Conservation (phyloP, 2,113 vertebrate species). For the Orientallactaga bullata region DNA sequence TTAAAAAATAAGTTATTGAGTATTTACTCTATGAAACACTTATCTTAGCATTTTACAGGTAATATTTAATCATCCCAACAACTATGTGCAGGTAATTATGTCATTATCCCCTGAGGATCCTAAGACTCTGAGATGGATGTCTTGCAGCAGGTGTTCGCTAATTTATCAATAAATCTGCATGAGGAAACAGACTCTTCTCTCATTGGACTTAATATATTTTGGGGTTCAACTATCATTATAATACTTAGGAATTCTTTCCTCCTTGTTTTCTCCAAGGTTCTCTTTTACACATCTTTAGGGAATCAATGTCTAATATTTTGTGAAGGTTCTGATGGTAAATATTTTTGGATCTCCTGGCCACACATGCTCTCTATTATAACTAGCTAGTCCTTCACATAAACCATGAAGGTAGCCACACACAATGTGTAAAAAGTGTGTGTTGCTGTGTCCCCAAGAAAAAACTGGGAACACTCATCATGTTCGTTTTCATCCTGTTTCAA, state of each 20-base stretch:
- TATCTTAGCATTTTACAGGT: not conserved
- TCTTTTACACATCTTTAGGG: not conserved
- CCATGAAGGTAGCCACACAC: not conserved
- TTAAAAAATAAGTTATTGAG: not conserved
- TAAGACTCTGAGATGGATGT: no score
- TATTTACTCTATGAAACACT: not conserved
- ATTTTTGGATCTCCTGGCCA: not conserved
- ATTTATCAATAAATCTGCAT: not conserved
- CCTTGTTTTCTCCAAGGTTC: not conserved
- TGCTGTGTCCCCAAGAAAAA: not conserved
- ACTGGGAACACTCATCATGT: not conserved
- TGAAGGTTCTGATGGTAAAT: not conserved
- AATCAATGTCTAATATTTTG: not conserved
- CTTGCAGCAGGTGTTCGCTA: no score
- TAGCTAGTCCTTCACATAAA: not conserved
- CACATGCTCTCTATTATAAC: not conserved
- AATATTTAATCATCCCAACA: not conserved
- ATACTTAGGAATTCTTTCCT: not conserved
- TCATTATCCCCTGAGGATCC: not conserved
- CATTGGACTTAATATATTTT: not conserved
- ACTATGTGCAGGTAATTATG: not conserved
- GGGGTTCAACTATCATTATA: not conserved
- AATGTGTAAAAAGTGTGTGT: not conserved
- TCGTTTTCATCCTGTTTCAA: not conserved
- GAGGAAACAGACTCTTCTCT: not conserved